Conservation (phyloP, 2,797 vertebrate genomes). For the Silurus aristotelis region DNA sequence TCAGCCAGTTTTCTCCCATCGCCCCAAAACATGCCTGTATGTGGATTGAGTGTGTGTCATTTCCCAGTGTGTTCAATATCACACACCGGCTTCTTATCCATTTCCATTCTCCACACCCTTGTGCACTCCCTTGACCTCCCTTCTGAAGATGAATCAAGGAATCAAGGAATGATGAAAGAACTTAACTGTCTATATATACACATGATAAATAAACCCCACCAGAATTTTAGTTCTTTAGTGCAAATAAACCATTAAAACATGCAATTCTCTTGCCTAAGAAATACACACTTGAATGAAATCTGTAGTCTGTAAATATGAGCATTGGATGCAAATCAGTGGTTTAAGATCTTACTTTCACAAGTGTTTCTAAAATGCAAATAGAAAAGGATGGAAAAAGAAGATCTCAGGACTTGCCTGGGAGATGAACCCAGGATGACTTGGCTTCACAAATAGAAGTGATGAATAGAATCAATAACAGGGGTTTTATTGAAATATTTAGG, state of each 20-base stretch:
- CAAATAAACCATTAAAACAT: not conserved
- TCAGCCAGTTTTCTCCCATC: not conserved
- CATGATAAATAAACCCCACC: not conserved
- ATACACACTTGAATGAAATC: not conserved
- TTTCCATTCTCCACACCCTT: not conserved
- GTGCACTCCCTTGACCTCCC: too few relatives aligned
- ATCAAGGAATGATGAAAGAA: not conserved
- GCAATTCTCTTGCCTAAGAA: not conserved
- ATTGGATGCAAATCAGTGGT: not conserved
- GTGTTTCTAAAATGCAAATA: not conserved
- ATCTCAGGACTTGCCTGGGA: not conserved
- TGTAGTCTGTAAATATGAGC: not conserved
- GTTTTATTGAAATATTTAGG: not conserved
- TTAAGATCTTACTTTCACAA: not conserved
- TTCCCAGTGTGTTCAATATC: not conserved
- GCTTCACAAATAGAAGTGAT: constrained; percentile 1
- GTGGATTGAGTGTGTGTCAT: not conserved
- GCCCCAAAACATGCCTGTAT: not conserved
- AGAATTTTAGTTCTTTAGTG: not conserved
- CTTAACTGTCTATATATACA: too few relatives aligned
- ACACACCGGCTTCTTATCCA: not conserved
- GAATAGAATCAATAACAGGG: not conserved
- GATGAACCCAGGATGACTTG: constrained; percentile 11
- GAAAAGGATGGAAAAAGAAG: not conserved
- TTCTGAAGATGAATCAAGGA: not conserved